Evolutionary conservation across 2,888 invertebrate species (phyloP), one percentile per base, ranked within the genome.

Genomic region (Lasioglossum figueresi): DNA sequence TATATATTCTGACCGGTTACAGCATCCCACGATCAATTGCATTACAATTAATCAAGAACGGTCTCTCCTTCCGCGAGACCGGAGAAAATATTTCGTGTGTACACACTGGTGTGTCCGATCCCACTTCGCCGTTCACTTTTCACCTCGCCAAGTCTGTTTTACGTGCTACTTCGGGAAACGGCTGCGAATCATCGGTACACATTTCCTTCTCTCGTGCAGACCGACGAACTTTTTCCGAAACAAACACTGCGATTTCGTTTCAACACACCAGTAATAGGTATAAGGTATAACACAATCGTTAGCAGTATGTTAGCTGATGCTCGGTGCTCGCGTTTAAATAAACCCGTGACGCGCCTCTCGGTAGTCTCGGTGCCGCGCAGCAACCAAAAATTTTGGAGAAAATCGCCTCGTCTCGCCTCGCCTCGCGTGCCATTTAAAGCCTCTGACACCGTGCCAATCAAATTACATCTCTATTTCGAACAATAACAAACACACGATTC

Each of bases 121-220:
- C 52, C 76, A 52, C 74, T 83, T 40, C 63, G 77, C 80, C 80
- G 80, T 79, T 86, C 82, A 86, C 78, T 86, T 80, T 78, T 80
- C 10, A 82, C 80, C 59, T 79, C 40, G 72, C 63, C 63, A 27
- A 27, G 43, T 68, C 31, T 23, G 63, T 77, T 78, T 71, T 43
- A 79, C 73, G 63, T 52, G 66, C 45, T 76, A 68, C 72, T 84
- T 72, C 40, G 48, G 27, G 48, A 56, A 83, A 74, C 82, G 16
- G 16, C 43, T 48, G 66, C 37, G 37, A 40, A 16, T 45, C 27
- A 8, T 40, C 31, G 48, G 34, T 19, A 34, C 34, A 23, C 23
- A 10, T 73, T 40, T 40, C 70, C 40, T 70, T 0, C n/a, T 12
- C 23, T 16, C 14, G 37, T 8, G 66, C 66, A 0, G 8, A 19